Evolutionary conservation across 2,113 vertebrate species (phyloP).

Genomic region (Strix uralensis): DNA sequence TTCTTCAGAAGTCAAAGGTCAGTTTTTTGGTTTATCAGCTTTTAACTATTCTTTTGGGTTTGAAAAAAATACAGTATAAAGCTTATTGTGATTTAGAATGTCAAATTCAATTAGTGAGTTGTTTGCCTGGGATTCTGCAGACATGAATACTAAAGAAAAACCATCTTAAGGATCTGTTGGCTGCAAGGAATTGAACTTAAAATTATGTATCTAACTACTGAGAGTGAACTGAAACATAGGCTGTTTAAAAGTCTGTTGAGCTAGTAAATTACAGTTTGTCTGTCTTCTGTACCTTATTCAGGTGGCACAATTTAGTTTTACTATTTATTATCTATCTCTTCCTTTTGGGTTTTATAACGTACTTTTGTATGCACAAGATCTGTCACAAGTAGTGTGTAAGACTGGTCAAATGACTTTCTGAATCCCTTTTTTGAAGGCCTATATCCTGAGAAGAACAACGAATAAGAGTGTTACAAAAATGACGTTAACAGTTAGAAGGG

Average conservation of each 20-base stretch:
- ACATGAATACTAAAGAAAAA: neutral
- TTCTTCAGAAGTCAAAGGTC: constrained; percentile 93
- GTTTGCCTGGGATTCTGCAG: neutral
- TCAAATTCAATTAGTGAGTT: neutral
- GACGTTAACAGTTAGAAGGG: neutral
- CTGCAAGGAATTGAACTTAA: neutral
- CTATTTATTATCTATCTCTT: neutral
- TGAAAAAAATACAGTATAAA: neutral
- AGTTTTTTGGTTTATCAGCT: constrained; percentile 48
- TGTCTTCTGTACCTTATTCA: neutral
- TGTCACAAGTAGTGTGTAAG: neutral
- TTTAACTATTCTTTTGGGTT: neutral
- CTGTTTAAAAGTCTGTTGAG: neutral
- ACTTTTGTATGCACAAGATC: neutral
- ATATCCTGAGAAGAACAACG: neutral
- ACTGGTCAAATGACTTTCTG: neutral
- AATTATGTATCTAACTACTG: neutral
- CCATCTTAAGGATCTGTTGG: neutral
- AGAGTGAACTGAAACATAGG: neutral
- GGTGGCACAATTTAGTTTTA: neutral
- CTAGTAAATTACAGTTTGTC: neutral
- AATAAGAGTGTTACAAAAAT: neutral
- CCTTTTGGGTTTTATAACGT: neutral
- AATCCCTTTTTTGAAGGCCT: neutral
- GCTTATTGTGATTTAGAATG: neutral